Conservation (phyloP, 2,797 vertebrate species). For the Siniperca undulata region DNA sequence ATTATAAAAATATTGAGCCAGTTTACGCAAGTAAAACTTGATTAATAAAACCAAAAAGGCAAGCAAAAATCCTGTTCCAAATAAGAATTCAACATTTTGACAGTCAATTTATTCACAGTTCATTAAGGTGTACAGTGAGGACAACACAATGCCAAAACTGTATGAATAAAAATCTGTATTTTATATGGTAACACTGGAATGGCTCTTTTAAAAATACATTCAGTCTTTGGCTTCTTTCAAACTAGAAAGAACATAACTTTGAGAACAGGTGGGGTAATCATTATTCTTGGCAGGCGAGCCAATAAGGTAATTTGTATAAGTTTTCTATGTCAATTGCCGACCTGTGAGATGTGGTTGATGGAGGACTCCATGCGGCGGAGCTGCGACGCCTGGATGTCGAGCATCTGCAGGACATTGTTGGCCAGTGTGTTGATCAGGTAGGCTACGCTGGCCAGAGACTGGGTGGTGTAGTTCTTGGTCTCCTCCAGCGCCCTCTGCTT, state of each 20-base stretch:
- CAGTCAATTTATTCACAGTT: not conserved
- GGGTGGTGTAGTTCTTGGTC: slow-evolving; percentile 98
- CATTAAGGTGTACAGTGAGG: no score
- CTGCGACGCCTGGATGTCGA: slow-evolving; percentile 98
- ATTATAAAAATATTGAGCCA: no score
- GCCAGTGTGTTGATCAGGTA: slow-evolving; percentile 99
- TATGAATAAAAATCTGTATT: not conserved
- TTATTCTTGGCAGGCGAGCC: not conserved
- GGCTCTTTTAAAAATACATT: not conserved
- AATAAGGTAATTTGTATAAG: not conserved
- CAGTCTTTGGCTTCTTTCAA: not conserved
- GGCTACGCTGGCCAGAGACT: slow-evolving; percentile 97
- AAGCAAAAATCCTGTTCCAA: no score
- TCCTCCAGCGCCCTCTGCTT: slow-evolving; percentile 97
- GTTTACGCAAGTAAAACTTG: no score
- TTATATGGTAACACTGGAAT: not conserved
- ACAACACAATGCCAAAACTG: not conserved
- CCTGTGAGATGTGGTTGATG: slow-evolving; percentile 99
- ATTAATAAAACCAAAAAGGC: no score
- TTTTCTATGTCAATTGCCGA: slow-evolving; percentile 42
- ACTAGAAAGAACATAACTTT: not conserved
- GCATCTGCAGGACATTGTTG: slow-evolving; percentile 99
- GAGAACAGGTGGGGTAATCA: not conserved
- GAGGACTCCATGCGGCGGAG: slow-evolving; percentile 98
- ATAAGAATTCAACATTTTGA: not conserved